A percentile compares a stretch with the other conserved stretches of the same genome.
phyloP scores from a whole-genome alignment of 1,140 invertebrate species.

The Eciton burchellii region DNA sequence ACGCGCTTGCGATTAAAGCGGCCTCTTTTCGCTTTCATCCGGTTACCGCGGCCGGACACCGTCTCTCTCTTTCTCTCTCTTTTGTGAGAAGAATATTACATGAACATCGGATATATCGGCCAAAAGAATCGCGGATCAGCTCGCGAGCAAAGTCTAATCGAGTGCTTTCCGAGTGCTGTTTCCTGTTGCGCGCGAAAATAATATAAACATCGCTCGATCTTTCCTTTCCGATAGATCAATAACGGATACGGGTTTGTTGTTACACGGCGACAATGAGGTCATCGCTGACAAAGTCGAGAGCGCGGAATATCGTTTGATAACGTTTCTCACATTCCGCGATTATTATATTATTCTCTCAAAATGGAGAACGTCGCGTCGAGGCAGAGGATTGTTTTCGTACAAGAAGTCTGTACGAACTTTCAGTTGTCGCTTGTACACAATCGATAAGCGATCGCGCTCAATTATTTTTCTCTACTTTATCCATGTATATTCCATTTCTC shows the following conservation, averaged over 20 bases:
- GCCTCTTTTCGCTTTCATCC: too few species aligned
- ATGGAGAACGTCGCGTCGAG: too few species aligned
- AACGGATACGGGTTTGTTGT: constrained; percentile 18
- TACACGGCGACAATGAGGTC: constrained; percentile 26
- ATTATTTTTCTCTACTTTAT: too few species aligned
- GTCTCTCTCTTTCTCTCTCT: constrained; percentile 40
- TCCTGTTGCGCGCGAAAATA: background rate
- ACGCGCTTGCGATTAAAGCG: constrained; percentile 51
- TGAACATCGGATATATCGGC: constrained; percentile 25
- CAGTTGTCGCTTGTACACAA: too few species aligned
- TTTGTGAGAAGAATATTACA: constrained; percentile 36
- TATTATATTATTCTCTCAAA: too few species aligned
- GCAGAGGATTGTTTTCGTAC: too few species aligned
- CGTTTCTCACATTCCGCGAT: background rate
- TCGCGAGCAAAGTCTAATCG: constrained; percentile 2
- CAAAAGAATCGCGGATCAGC: background rate
- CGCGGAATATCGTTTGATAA: constrained; percentile 2
- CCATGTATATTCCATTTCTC: too few species aligned
- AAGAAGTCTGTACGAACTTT: too few species aligned
- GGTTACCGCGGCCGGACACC: background rate
- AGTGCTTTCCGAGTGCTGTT: constrained; percentile 33
- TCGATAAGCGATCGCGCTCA: too few species aligned
- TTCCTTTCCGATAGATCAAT: constrained; percentile 9
- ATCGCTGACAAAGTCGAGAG: background rate
- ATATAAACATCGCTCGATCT: constrained; percentile 22